These are phyloP conservation scores for Rhabdomys dilectus DNA, from an alignment of 2,113 vertebrate genomes.

Conservation along the genomic window DNA sequence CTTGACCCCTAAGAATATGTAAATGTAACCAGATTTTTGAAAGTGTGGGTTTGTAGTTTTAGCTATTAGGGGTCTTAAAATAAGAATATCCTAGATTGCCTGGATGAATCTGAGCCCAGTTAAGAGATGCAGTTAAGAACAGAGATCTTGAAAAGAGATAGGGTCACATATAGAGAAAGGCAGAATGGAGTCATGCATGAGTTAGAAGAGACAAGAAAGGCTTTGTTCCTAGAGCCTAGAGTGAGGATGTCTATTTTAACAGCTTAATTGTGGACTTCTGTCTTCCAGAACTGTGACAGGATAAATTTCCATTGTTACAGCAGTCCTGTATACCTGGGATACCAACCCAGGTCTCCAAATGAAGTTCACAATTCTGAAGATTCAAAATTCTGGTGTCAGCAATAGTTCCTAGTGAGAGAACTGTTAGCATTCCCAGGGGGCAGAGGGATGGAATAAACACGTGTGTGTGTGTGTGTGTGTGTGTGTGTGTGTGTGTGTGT, in stretches of 20 bases:
- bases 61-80: background rate
- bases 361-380: background rate
- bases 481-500: background rate
- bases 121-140: background rate
- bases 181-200: background rate
- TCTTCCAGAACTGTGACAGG: background rate
- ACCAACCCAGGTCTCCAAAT: background rate
- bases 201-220: background rate
- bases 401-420: background rate
- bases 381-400: background rate
- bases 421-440: background rate
- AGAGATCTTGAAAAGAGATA: background rate
- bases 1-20: background rate
- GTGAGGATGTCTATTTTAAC: background rate
- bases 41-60: background rate
- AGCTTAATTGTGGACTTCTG: background rate
- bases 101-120: background rate
- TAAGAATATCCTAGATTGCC: background rate
- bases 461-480: background rate
- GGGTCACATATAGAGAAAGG: background rate
- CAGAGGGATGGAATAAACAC: accelerated
- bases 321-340: background rate
- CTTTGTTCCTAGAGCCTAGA: background rate
- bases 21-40: background rate
- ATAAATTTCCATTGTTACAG: background rate